phyloP scores from a whole-genome alignment of 2,797 vertebrate genomes.

The Phalanger gymnotis region DNA sequence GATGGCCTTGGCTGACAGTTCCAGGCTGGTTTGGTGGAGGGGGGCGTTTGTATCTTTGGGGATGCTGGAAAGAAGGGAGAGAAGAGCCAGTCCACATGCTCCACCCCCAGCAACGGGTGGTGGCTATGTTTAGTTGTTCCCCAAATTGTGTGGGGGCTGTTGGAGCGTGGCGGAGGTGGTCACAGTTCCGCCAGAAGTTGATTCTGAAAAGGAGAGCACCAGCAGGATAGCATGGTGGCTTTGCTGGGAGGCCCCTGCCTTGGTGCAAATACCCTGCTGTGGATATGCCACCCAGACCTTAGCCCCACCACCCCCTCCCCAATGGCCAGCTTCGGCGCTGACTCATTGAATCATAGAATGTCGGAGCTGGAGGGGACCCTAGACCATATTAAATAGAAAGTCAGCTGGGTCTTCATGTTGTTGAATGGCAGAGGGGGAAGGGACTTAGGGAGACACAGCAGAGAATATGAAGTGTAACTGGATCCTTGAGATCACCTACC shows the following conservation, averaged over 20 bases:
- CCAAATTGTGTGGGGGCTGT: not conserved
- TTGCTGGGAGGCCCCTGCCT: not conserved
- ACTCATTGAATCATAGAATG: not conserved
- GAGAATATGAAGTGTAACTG: not conserved
- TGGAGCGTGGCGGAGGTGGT: not conserved
- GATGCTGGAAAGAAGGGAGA: not conserved
- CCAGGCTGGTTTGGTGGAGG: not conserved
- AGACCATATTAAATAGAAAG: not conserved
- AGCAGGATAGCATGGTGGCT: not conserved
- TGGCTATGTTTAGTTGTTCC: conserved; percentile 14
- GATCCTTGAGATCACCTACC: not conserved
- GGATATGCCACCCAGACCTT: not conserved
- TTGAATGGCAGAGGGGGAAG: not conserved
- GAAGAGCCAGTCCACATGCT: not conserved
- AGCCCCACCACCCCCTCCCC: not conserved
- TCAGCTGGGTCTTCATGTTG: not conserved
- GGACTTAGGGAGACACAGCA: not conserved
- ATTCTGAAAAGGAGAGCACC: not conserved
- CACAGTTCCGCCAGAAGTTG: not conserved
- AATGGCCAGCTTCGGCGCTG: not conserved
- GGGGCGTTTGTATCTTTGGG: not conserved
- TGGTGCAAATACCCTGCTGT: not conserved
- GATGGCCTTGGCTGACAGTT: not conserved
- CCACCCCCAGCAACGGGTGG: not conserved
- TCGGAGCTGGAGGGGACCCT: not conserved